phyloP scores from a whole-genome alignment of 2,888 invertebrate species.

The Zele albiditarsus region DNA sequence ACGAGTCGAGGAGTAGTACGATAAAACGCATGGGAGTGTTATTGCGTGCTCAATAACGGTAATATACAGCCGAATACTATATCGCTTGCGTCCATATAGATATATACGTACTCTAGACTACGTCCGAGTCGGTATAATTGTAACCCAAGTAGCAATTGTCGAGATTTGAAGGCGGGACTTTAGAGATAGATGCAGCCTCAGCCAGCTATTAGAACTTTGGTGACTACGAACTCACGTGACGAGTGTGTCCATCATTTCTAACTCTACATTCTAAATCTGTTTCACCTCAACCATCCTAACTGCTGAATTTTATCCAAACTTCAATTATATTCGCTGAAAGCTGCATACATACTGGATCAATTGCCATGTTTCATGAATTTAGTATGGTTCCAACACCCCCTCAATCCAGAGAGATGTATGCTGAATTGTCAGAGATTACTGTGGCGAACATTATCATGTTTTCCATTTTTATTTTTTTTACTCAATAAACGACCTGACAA shows the following conservation, averaged over 20 bases:
- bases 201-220: not conserved
- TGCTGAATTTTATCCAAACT: not conserved
- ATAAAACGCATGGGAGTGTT: constrained; percentile 16
- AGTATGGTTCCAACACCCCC: too few relatives aligned
- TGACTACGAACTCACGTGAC: not conserved
- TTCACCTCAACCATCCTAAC: not conserved
- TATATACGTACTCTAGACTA: not conserved
- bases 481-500: not conserved
- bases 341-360: not conserved
- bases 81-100: not conserved
- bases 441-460: not conserved
- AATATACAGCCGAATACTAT: not conserved
- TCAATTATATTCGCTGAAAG: not conserved
- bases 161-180: not conserved
- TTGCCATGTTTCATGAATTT: not conserved
- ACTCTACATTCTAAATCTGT: not conserved
- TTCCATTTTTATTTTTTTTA: not conserved
- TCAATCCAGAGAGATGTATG: not conserved
- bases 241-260: not conserved
- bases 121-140: not conserved
- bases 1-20: not conserved
- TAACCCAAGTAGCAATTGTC: not conserved
- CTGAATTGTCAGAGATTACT: constrained; percentile 3
- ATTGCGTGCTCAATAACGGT: constrained; percentile 14
- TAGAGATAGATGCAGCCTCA: not conserved